Base-by-base conservation (phyloP, 1,140 invertebrate species). In the Chelonus insularis region DNA sequence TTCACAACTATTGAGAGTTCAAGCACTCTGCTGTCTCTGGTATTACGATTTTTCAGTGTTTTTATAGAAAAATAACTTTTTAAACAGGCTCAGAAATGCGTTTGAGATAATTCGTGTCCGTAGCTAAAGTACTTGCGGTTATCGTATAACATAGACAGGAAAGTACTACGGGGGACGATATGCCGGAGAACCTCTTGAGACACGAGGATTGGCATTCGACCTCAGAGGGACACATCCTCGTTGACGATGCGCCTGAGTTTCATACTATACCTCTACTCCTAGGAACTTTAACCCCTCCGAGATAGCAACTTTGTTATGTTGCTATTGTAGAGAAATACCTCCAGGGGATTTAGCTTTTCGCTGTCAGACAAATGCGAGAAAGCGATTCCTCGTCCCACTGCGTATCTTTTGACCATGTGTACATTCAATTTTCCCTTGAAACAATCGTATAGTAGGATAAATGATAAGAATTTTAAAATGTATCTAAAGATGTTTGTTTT, bases 221-320 rank as follows among this genome's bases (percentile, higher is more conserved):
- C 52, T 55, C 52, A 39, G 18, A 55, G 52, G 52, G 52, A 55
- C 52, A 23, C 36, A 39, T 55, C 52, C 20, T 36, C 34, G 34
- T 55, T 55, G 52, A 55, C 52, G 52, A 55, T 55, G 52, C 52
- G 52, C 52, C 34, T 16, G 52, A 29, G 52, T 34, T 14, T 34
- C 36, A 55, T 55, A 43, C 41, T 20, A 16, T 21, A 55, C 9
- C 52, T 37, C 6, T 29, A 50, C 21, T 18, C 47, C 18, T 37
- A 55, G 34, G 52, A 39, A 39, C 32, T 36, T 36, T n/a, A 52
- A 29, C 14, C 34, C 34, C 52, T 55, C 7, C 8, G 52, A 55
- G 52, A 55, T 55, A 55, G 36, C 36, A 55, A 55, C 52, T 55
- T 55, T 55, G 52, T 55, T 55, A 55, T 20, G 18, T 37, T 55